These are phyloP conservation scores for Hydrozoanthus tunicans DNA, from an alignment of 64 coral and sea anemone genomes.

Conservation along the genomic window DNA sequence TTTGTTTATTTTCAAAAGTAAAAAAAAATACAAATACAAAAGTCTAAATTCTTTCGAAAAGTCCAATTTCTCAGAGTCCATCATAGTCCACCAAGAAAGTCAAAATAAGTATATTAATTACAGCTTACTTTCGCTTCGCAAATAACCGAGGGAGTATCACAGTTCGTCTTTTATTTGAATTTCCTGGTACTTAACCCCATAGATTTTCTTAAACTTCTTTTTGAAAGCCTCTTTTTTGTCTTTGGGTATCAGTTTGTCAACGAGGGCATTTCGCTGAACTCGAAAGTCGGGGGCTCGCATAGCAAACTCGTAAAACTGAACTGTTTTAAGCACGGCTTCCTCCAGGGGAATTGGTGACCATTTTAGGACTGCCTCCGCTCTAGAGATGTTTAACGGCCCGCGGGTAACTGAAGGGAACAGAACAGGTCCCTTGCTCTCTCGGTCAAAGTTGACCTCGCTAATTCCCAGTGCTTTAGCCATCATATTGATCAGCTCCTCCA, in stretches of 20 bases:
- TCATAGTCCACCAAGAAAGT: too few relatives aligned
- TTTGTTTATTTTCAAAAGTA: too few relatives aligned
- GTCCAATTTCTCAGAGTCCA: too few relatives aligned
- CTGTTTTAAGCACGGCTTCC: constrained; percentile 62
- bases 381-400: constrained; percentile 79
- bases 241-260: constrained; percentile 67
- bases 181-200: constrained; percentile 68
- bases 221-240: constrained; percentile 66
- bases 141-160: not conserved
- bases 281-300: constrained; percentile 80
- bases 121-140: not conserved
- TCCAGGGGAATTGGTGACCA: constrained; percentile 77
- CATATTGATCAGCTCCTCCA: constrained; percentile 70
- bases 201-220: constrained; percentile 75
- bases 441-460: constrained; percentile 67
- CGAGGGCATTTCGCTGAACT: constrained; percentile 62
- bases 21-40: too few relatives aligned
- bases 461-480: constrained; percentile 76
- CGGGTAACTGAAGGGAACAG: constrained; percentile 76
- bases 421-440: constrained; percentile 7
- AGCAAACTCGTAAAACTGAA: constrained; percentile 84
- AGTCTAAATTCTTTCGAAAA: too few relatives aligned
- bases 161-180: constrained; percentile 56
- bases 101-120: not conserved
- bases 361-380: constrained; percentile 49